phyloP scores from a whole-genome alignment of 2,888 invertebrate genomes.

The Horisme vitalbata region DNA sequence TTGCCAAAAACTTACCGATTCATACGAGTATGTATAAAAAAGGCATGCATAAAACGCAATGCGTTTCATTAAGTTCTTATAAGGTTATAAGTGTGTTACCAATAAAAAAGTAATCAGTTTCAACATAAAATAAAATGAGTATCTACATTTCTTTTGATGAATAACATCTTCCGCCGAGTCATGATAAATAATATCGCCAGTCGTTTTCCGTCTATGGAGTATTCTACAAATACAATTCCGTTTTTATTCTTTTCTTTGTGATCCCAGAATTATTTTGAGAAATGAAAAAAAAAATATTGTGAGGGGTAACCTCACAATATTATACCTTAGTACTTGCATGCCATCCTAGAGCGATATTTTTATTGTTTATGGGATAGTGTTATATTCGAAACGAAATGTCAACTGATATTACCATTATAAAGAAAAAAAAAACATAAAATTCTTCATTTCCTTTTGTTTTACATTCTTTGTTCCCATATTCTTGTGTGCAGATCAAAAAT shows the following conservation, averaged over 20 bases:
- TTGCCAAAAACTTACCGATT: too few species aligned
- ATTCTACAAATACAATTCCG: not conserved
- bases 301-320: too few species aligned
- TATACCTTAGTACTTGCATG: too few species aligned
- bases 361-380: too few species aligned
- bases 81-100: too few species aligned
- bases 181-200: conserved; percentile 16
- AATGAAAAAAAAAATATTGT: too few species aligned
- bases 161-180: conserved; percentile 5
- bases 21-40: too few species aligned
- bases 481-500: conserved; percentile 25
- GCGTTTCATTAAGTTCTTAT: too few species aligned
- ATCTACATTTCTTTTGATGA: not conserved
- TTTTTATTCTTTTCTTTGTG: not conserved
- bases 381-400: too few species aligned
- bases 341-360: too few species aligned
- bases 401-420: too few species aligned
- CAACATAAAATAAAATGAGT: conserved; percentile 7
- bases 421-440: not conserved
- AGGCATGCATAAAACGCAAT: too few species aligned
- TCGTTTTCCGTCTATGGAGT: conserved; percentile 21
- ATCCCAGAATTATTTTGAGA: not conserved
- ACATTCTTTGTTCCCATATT: conserved; percentile 8
- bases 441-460: conserved; percentile 1
- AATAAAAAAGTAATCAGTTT: conserved; percentile 3